Conservation (phyloP, 2,113 vertebrate genomes). For the Rissa tridactyla region DNA sequence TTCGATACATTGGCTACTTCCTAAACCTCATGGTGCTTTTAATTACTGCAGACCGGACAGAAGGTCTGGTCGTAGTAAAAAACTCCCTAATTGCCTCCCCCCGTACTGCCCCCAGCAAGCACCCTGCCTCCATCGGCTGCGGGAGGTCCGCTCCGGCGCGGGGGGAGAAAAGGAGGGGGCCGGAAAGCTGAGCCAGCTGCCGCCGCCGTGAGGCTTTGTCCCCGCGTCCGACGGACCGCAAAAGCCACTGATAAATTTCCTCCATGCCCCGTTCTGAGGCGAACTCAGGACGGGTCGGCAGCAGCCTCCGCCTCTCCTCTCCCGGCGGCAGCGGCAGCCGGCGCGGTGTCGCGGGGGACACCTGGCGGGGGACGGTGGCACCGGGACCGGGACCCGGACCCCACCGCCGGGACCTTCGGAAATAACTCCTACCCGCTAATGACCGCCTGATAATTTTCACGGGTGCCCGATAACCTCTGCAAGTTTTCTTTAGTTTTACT, state of each 20-base stretch:
- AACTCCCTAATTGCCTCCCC: not conserved
- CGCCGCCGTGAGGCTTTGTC: not conserved
- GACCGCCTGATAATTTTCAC: not conserved
- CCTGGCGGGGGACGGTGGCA: accelerated
- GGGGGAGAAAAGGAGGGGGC: not conserved
- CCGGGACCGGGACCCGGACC: too few species aligned
- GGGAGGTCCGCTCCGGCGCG: too few species aligned
- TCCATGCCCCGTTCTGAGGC: accelerated
- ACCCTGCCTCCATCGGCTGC: not conserved
- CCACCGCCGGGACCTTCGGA: accelerated
- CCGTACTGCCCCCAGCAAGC: accelerated
- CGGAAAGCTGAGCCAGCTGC: not conserved
- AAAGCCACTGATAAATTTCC: accelerated
- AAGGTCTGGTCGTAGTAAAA: not conserved
- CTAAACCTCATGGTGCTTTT: not conserved
- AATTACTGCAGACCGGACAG: not conserved
- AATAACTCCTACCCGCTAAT: not conserved
- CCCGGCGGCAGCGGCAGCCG: too few species aligned
- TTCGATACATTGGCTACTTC: not conserved
- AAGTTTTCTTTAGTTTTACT: not conserved
- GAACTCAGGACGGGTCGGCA: accelerated
- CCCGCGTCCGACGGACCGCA: accelerated
- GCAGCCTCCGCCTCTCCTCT: accelerated
- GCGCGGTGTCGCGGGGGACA: not conserved
- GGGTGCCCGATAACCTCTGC: not conserved